phyloP scores from a whole-genome alignment of 2,113 vertebrate species.

The Pitta sordida region DNA sequence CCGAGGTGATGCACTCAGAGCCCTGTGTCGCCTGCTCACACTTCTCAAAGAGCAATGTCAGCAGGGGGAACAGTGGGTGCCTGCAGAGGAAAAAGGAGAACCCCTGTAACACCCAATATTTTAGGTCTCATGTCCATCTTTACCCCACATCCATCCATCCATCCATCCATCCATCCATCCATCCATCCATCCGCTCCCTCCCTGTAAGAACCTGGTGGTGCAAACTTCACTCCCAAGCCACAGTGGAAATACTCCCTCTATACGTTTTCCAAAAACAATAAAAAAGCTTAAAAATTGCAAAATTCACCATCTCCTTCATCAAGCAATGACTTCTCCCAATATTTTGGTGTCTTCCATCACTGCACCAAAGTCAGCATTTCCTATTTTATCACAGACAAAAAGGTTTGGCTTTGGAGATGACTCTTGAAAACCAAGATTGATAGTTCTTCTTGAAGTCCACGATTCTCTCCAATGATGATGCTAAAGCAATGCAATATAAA shows the following conservation, averaged over 20 bases:
- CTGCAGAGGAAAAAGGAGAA: constrained; percentile 65
- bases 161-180: not conserved
- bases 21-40: constrained; percentile 98
- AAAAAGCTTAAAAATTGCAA: not conserved
- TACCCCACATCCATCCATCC: not conserved
- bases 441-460: not conserved
- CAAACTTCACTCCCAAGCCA: not conserved
- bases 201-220: not conserved
- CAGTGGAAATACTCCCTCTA: not conserved
- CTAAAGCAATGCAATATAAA: not conserved
- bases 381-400: not conserved
- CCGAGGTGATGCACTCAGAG: constrained; percentile 97
- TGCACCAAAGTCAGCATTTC: not conserved
- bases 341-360: not conserved
- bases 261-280: not conserved
- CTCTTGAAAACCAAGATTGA: not conserved
- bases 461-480: accelerated
- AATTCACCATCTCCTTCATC: not conserved
- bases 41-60: constrained; percentile 95
- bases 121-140: not conserved
- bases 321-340: not conserved
- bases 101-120: accelerated
- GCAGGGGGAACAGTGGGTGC: constrained; percentile 94
- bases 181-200: not conserved
- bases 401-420: not conserved